Evolutionary conservation across 2,113 vertebrate species (phyloP).

Genomic region (Notarius quadriscutis): DNA sequence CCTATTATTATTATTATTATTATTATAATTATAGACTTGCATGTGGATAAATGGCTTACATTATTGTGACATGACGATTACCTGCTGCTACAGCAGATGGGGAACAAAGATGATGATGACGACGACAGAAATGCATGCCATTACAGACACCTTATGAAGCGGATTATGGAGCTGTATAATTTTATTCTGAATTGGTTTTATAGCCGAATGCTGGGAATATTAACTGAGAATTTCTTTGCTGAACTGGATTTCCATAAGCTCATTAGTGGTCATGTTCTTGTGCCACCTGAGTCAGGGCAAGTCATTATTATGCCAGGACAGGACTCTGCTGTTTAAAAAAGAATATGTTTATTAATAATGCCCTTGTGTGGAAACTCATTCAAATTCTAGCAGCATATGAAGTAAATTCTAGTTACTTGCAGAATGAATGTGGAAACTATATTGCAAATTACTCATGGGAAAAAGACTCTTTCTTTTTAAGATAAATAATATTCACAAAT

Average conservation of each 20-base stretch:
- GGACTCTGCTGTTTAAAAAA: constrained; percentile 58
- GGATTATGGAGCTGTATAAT: constrained; percentile 22
- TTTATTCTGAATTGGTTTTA: constrained; percentile 46
- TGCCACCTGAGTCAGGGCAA: constrained; percentile 55
- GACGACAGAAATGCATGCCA: constrained; percentile 6
- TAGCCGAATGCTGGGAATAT: constrained; percentile 43
- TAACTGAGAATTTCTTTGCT: constrained; percentile 62
- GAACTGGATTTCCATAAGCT: constrained; percentile 66
- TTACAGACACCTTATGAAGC: constrained; percentile 26
- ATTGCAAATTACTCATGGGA: constrained; percentile 20
- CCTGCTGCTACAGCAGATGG: too few species aligned
- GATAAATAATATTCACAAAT: constrained; percentile 27
- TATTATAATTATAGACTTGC: not conserved
- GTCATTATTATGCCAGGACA: constrained; percentile 62
- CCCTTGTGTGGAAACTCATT: constrained; percentile 59
- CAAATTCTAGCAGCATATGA: constrained; percentile 52
- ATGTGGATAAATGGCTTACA: constrained; percentile 25
- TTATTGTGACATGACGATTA: not conserved
- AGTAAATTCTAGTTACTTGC: constrained; percentile 54
- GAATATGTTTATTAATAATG: constrained; percentile 64
- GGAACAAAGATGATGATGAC: too few species aligned
- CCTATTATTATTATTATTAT: not conserved
- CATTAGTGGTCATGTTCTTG: constrained; percentile 63
- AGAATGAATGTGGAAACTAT: constrained; percentile 26
- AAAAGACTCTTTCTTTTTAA: constrained; percentile 18